These are phyloP conservation scores for Zoanthus solanderi DNA, from an alignment of 92 coral and sea anemone genomes.

Conservation along the genomic window DNA sequence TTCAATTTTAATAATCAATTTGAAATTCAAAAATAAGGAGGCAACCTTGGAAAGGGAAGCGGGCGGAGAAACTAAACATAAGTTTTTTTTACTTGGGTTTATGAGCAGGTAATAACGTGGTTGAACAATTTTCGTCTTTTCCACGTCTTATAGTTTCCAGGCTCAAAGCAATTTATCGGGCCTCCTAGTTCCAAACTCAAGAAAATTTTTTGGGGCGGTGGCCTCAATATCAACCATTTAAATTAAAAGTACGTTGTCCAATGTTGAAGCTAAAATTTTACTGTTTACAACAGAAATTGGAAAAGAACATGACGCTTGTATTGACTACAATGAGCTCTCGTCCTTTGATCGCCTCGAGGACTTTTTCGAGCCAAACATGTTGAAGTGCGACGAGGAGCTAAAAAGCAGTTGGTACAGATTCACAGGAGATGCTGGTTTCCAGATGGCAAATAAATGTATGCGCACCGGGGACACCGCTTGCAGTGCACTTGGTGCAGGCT, in stretches of 20 bases:
- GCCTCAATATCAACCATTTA: not conserved
- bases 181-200: no score
- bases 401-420: slow-evolving; percentile 31
- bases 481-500: slow-evolving; percentile 43
- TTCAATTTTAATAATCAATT: no score
- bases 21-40: no score
- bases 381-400: slow-evolving; percentile 35
- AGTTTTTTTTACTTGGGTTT: no score
- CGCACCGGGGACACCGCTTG: slow-evolving; percentile 3
- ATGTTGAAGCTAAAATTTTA: not conserved
- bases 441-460: slow-evolving; percentile 24
- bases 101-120: no score
- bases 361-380: slow-evolving; percentile 26
- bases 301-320: not conserved
- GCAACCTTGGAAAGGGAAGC: no score
- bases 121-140: no score
- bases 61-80: no score
- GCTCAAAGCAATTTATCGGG: no score
- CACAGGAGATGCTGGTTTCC: slow-evolving; percentile 27
- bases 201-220: no score
- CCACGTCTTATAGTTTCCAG: no score
- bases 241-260: not conserved
- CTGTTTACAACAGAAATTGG: not conserved
- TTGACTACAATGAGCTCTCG: not conserved
- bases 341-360: slow-evolving; percentile 18